Base-by-base conservation (phyloP, 2,113 vertebrate genomes). In the Caretta caretta region DNA sequence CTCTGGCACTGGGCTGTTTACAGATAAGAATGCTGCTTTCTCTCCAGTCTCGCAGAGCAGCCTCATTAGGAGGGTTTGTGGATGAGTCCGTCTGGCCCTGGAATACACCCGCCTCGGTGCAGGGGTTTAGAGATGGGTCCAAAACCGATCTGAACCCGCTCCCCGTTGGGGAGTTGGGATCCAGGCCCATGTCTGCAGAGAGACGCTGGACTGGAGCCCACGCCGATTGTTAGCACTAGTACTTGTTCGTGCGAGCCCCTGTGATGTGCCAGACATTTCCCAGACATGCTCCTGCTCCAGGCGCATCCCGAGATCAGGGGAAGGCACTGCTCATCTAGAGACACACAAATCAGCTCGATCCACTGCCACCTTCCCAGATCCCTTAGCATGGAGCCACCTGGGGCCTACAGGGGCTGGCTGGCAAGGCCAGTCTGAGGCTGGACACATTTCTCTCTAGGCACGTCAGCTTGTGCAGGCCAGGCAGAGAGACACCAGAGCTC, bases 11-110 rank as follows among this genome's bases (percentile, higher is more conserved):
- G 87, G 13, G 90, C 96, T 94, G 93, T 76, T 91, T 88, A 78
- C 89, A 95, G 96, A 88, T 87, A 84, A 92, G 93, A 95, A 53
- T 13, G 87, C 80, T 50, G 83, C 89, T 93, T 92, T 82, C 90
- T 80, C 81, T 76, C 83, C 22, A 1, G 93, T 80, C 89, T 85
- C 89, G 29, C 89, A 38, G 82, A 24, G 80, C 90, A 53, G 87
- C 51, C 90, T 93, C 92, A 81, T 95, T 95, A 93, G 87, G 87
- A 92, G 93, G 92, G 85, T 89, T 95, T 93, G 89, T 3, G 35
- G 94, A 59, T 86, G 86, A 96, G 88, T 82, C 5, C 1, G 54
- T 35, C 78, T 93, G 86, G 25, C 29, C 7, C 42, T 72, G 90
- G 88, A 38, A 54, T 29, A 54, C 9, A 38, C 50, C 49, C 84